Conservation (phyloP, 2,113 vertebrate species). For the Elachura formosa region DNA sequence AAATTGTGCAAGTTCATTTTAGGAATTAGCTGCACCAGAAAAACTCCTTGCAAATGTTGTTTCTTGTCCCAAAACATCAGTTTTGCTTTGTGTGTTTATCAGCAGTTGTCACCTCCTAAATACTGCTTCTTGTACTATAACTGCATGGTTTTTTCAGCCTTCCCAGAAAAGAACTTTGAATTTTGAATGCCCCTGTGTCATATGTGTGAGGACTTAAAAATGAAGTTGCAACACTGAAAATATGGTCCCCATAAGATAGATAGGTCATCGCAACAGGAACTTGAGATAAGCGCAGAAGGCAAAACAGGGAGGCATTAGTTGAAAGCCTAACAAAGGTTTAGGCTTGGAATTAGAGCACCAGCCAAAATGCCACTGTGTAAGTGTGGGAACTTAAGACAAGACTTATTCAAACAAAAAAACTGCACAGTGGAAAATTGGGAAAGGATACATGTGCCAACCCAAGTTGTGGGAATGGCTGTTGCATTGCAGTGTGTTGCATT, state of each 20-base stretch:
- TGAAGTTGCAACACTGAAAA: background rate
- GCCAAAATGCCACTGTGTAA: background rate
- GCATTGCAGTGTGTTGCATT: too few relatives aligned
- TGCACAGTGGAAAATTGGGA: background rate
- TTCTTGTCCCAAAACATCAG: background rate
- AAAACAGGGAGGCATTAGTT: background rate
- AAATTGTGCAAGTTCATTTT: background rate
- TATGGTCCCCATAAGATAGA: too few relatives aligned
- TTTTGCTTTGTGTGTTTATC: background rate
- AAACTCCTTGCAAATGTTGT: background rate
- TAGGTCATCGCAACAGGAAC: background rate
- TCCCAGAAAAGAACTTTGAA: background rate
- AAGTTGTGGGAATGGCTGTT: background rate
- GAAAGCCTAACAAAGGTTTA: background rate
- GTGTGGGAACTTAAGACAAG: background rate
- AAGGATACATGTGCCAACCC: background rate
- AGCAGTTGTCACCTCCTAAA: background rate
- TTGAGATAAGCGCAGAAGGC: background rate
- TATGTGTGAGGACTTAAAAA: background rate
- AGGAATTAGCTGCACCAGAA: background rate
- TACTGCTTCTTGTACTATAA: background rate
- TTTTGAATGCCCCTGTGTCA: background rate
- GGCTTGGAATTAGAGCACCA: background rate
- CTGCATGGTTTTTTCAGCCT: background rate
- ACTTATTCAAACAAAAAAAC: background rate